These are phyloP conservation scores for Crotalus viridis DNA, from an alignment of 2,113 vertebrate species.

Conservation along the genomic window DNA sequence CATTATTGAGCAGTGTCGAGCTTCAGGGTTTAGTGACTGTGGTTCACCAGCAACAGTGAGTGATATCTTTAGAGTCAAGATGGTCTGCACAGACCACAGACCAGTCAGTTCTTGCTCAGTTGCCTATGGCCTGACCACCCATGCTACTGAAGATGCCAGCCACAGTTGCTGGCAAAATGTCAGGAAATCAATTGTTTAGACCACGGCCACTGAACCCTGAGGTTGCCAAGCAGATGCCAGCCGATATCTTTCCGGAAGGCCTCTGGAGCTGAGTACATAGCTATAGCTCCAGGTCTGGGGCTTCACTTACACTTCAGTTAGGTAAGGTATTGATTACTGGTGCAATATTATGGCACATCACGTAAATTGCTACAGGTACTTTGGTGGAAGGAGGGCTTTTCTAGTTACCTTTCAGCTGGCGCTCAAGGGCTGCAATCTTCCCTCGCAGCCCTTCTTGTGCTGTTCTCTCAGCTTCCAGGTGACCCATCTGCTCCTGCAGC, in stretches of 20 bases:
- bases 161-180: neutral
- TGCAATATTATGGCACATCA: neutral
- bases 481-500: constrained; percentile 87
- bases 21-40: neutral
- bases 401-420: constrained; percentile 85
- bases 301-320: neutral
- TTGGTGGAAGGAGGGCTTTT: neutral
- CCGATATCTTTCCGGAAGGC: too few species aligned
- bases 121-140: neutral
- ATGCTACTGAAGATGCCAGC: neutral
- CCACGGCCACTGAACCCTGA: neutral
- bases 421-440: constrained; percentile 85
- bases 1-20: neutral
- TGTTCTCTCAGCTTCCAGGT: constrained; percentile 80
- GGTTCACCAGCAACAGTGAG: neutral
- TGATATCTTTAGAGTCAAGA: neutral
- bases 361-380: neutral
- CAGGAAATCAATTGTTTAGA: neutral
- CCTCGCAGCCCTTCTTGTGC: constrained; percentile 81
- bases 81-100: neutral
- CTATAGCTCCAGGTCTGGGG: neutral
- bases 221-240: neutral
- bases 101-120: neutral
- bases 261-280: too few species aligned
- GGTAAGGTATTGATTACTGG: neutral